A percentile compares a stretch with the other conserved stretches of the same genome.
These are phyloP conservation scores for Leptoteleia sp. DNA, from an alignment of 1,140 invertebrate species.

Conservation along the genomic window DNA sequence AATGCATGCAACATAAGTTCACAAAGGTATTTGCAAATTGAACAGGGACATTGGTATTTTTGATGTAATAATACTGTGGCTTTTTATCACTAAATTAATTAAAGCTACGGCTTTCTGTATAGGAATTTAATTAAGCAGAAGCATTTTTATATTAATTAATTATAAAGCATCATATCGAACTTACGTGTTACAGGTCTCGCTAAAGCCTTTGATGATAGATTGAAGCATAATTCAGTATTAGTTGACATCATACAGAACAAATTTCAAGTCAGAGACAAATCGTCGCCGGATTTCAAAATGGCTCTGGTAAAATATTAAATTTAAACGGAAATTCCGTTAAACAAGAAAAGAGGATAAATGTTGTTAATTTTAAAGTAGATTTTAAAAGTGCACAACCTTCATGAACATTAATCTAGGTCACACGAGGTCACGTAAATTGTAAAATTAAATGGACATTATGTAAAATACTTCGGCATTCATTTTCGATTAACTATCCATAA, in stretches of 20 bases:
- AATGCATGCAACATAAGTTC: too few relatives aligned
- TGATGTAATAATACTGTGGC: conserved; percentile 1
- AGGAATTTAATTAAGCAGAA: conserved; percentile 13
- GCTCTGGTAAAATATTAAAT: conserved; percentile 73
- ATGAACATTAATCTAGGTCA: background rate
- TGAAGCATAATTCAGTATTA: conserved; percentile 84
- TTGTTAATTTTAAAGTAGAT: too few relatives aligned
- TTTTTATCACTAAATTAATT: conserved; percentile 24
- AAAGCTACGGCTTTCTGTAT: conserved; percentile 1
- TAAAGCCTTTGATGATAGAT: conserved; percentile 85
- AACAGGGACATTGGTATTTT: too few relatives aligned
- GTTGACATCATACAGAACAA: conserved; percentile 82
- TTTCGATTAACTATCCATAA: conserved; percentile 1
- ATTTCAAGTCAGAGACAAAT: conserved; percentile 72
- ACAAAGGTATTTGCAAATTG: too few relatives aligned
- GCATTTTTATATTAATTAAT: conserved; percentile 29
- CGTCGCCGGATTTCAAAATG: conserved; percentile 80
- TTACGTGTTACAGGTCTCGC: conserved; percentile 81
- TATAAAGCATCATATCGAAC: conserved; percentile 19
- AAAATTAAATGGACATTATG: conserved; percentile 8
- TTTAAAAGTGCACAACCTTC: too few relatives aligned
- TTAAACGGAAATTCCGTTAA: too few relatives aligned
- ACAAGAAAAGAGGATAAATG: too few relatives aligned
- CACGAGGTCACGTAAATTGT: background rate
- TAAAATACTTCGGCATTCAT: background rate